Conservation (phyloP, 2,888 invertebrate genomes). For the Athalia cordata region DNA sequence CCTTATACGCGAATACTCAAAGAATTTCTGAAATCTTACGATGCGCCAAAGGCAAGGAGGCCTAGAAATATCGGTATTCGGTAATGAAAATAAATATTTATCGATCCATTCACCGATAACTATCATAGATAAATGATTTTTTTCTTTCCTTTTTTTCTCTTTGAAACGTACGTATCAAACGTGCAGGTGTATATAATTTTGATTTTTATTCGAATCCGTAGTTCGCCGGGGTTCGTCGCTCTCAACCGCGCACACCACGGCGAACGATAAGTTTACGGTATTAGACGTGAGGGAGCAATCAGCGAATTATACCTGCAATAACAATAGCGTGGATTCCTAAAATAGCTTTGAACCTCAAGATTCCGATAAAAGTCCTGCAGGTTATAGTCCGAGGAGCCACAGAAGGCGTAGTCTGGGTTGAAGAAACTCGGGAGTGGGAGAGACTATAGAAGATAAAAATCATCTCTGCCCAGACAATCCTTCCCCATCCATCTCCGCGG, state of each 20-base stretch:
- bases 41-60: not conserved
- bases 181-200: too few species aligned
- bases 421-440: not conserved
- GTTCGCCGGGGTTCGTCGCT: too few species aligned
- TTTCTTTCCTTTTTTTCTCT: too few species aligned
- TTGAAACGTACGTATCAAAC: too few species aligned
- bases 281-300: constrained; percentile 24
- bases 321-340: constrained; percentile 43
- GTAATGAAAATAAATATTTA: too few species aligned
- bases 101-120: too few species aligned
- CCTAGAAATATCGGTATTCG: not conserved
- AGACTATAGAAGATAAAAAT: constrained; percentile 31
- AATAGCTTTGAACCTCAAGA: constrained; percentile 38
- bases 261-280: not conserved
- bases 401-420: constrained; percentile 13
- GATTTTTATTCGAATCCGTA: too few species aligned
- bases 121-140: too few species aligned
- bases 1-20: not conserved
- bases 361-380: constrained; percentile 23
- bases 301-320: constrained; percentile 39
- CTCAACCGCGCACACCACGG: too few species aligned
- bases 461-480: constrained; percentile 27
- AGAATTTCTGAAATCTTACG: constrained; percentile 17
- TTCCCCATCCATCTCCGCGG: not conserved
- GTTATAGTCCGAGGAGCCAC: constrained; percentile 23